Base-by-base conservation (phyloP, 1,140 invertebrate species). In the Leguminivora glycinivorella region DNA sequence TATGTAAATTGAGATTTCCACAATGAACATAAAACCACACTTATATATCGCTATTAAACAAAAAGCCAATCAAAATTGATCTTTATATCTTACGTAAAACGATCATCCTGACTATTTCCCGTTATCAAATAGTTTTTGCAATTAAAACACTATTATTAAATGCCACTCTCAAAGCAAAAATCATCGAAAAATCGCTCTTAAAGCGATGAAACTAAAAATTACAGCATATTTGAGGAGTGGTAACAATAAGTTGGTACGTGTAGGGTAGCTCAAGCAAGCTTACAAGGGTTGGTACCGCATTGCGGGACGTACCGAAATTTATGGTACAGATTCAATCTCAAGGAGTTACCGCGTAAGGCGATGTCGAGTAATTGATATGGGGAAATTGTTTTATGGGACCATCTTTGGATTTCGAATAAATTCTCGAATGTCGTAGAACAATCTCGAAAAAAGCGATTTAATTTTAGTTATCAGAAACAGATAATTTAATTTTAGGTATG, bases 221-320 rank as follows among this genome's bases (percentile, higher is more conserved):
- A 31, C 2, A 17, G 29, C 14, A 19, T 26, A 22, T 63, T 29
- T 6, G 17, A 17, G 12, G 14, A 6, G n/a, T 60, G 56, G 24
- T 34, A 17, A 9, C 7, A 29, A 7, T 7, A 19, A 31, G n/a
- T 63, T 63, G 25, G 1, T 17, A 10, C 24, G n/a, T 25, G 56
- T 60, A 56, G 56, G 56, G 56, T 56, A 63, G 58, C 58, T 63
- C 58, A 63, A 29, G 25, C 26, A 17, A 29, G 58, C 25, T 63
- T 63, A 63, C 58, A 63, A 63, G 58, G 58, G 58, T 29, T 31
- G 26, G 25, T 34, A 63, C 58, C 26, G 58, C 58, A 63, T 1
- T 63, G 58, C 58, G 58, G 58, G 58, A 29, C 52, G 56, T 60
- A 60, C 58, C 58, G 17, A n/a, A 63, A 63, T 63, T 63, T 63